A percentile compares a stretch with the other conserved stretches of the same genome.
These are phyloP conservation scores for Bellardia pandia DNA, from an alignment of 2,888 invertebrate genomes.

Conservation along the genomic window DNA sequence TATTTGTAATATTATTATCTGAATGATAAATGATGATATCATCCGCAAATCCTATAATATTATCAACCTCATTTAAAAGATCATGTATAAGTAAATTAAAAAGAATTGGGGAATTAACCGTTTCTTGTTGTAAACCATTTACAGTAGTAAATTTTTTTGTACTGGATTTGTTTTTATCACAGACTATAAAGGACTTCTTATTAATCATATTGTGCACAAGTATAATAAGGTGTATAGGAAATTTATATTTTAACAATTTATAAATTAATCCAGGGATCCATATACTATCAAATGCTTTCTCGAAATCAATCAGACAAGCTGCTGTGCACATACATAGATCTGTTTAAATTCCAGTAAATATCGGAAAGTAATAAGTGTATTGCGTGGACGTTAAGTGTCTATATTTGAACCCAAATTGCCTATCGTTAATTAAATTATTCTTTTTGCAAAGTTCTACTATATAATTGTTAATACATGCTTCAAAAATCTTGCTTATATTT, in stretches of 20 bases:
- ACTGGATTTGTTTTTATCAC: too few relatives aligned
- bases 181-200: too few relatives aligned
- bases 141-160: too few relatives aligned
- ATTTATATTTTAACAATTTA: constrained; percentile 24
- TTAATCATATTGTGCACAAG: too few relatives aligned
- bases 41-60: constrained; percentile 48
- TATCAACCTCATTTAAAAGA: constrained; percentile 24
- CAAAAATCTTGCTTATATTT: too few relatives aligned
- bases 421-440: constrained; percentile 15
- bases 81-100: constrained; percentile 32
- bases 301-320: constrained; percentile 36
- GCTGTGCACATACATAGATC: constrained; percentile 30
- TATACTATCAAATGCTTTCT: constrained; percentile 38
- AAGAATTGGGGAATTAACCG: not conserved
- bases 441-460: too few relatives aligned
- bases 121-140: too few relatives aligned
- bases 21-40: constrained; percentile 27
- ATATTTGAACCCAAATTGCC: constrained; percentile 24
- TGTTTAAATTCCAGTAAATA: constrained; percentile 41
- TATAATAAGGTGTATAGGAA: too few relatives aligned
- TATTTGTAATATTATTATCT: too few relatives aligned
- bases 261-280: constrained; percentile 44
- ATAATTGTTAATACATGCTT: too few relatives aligned
- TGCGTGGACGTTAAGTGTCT: constrained; percentile 40
- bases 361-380: constrained; percentile 26